phyloP scores from a whole-genome alignment of 2,113 vertebrate genomes.

The Odobenus rosmarus region DNA sequence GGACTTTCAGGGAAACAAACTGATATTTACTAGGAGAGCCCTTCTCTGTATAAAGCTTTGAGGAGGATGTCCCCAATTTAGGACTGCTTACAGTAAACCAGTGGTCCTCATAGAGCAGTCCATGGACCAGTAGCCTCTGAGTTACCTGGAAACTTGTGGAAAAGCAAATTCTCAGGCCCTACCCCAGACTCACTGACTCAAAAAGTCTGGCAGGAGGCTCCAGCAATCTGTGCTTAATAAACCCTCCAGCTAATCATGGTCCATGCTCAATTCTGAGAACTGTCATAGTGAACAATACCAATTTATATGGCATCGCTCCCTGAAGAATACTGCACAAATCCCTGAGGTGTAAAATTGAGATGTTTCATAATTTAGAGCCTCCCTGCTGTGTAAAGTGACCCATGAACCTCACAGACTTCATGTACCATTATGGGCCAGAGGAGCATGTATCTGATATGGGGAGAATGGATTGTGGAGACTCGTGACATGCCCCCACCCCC shows the following conservation, averaged over 20 bases:
- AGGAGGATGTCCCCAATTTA: background rate
- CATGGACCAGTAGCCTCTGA: background rate
- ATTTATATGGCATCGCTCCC: background rate
- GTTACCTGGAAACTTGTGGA: background rate
- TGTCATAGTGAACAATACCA: background rate
- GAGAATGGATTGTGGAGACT: background rate
- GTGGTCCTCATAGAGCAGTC: background rate
- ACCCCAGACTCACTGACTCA: background rate
- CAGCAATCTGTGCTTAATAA: background rate
- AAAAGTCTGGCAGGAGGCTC: background rate
- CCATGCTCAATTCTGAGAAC: background rate
- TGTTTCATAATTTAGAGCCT: background rate
- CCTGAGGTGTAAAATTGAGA: background rate
- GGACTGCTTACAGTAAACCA: background rate
- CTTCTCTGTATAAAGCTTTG: background rate
- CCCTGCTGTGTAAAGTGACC: background rate
- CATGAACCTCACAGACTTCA: background rate
- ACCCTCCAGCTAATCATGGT: background rate
- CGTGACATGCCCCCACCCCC: background rate
- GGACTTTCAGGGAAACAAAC: background rate
- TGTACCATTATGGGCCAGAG: background rate
- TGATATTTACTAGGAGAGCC: background rate
- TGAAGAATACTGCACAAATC: conserved; percentile 36
- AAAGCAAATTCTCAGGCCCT: background rate
- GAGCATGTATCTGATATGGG: background rate